These are phyloP conservation scores for Griposia aprilina DNA, from an alignment of 2,888 invertebrate species.

Conservation along the genomic window DNA sequence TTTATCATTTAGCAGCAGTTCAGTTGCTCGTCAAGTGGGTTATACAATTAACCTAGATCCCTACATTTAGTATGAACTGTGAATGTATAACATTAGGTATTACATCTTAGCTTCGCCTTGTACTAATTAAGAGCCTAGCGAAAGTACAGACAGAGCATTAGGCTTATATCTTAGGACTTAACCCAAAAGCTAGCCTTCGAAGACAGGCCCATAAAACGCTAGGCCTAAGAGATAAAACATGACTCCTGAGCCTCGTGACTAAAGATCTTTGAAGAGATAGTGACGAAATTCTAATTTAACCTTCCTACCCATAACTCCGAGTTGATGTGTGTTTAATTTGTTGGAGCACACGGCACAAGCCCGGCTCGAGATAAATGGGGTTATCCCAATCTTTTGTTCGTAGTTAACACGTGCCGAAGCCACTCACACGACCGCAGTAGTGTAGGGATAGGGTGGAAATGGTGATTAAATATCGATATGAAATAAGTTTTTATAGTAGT, in stretches of 20 bases:
- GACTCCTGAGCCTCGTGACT: constrained; percentile 1
- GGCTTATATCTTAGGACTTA: constrained; percentile 1
- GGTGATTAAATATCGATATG: constrained; percentile 17
- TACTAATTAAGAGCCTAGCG: constrained; percentile 25
- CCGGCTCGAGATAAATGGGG: constrained; percentile 62
- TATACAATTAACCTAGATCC: not conserved
- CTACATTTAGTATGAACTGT: not conserved
- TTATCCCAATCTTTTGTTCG: constrained; percentile 70
- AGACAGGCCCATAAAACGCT: constrained; percentile 18
- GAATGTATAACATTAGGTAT: not conserved
- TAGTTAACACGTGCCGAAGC: constrained; percentile 65
- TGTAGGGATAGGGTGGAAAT: constrained; percentile 17
- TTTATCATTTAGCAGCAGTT: not conserved
- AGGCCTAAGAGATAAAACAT: constrained; percentile 32
- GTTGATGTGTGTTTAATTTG: constrained; percentile 65
- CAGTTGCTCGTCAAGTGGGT: not conserved
- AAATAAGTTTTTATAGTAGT: not conserved
- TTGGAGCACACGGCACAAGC: constrained; percentile 48
- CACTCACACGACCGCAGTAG: constrained; percentile 61
- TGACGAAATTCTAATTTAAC: constrained; percentile 53
- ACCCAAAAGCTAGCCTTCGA: not conserved
- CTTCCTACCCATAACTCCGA: constrained; percentile 55
- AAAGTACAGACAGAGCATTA: constrained; percentile 27
- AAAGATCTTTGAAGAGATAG: constrained; percentile 44
- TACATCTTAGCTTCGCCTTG: not conserved